These are phyloP conservation scores for Myiotriccus ornatus DNA, from an alignment of 2,797 vertebrate species.

Conservation along the genomic window DNA sequence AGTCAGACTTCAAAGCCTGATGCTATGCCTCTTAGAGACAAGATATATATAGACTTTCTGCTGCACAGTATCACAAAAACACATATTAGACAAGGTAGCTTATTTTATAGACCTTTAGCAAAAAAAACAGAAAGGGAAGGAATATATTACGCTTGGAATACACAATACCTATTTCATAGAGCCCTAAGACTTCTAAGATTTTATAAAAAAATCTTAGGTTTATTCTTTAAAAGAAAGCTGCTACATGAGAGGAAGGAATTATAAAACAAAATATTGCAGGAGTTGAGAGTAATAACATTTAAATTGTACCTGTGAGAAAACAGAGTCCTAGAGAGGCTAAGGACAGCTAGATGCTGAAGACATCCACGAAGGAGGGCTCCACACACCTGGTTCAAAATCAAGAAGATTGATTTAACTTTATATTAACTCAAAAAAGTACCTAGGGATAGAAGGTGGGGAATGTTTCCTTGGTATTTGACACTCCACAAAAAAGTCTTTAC, in stretches of 20 bases:
- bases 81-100: background rate
- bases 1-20: conserved; percentile 4
- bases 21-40: background rate
- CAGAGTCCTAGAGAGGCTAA: conserved; percentile 89
- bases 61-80: background rate
- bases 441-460: background rate
- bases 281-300: background rate
- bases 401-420: background rate
- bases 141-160: conserved; percentile 1
- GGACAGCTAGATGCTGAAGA: conserved; percentile 86
- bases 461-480: background rate
- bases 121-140: background rate
- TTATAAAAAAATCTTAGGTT: background rate
- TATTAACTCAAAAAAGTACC: background rate
- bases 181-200: background rate
- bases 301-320: conserved; percentile 89
- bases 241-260: background rate
- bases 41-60: background rate
- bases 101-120: background rate
- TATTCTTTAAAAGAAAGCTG: background rate
- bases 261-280: background rate
- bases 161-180: background rate
- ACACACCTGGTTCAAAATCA: conserved; percentile 83
- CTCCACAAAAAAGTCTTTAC: conserved; percentile 70
- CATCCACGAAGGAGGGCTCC: conserved; percentile 91